Evolutionary conservation across 1,140 invertebrate genomes (phyloP).

Genomic region (Littorina saxatilis): DNA sequence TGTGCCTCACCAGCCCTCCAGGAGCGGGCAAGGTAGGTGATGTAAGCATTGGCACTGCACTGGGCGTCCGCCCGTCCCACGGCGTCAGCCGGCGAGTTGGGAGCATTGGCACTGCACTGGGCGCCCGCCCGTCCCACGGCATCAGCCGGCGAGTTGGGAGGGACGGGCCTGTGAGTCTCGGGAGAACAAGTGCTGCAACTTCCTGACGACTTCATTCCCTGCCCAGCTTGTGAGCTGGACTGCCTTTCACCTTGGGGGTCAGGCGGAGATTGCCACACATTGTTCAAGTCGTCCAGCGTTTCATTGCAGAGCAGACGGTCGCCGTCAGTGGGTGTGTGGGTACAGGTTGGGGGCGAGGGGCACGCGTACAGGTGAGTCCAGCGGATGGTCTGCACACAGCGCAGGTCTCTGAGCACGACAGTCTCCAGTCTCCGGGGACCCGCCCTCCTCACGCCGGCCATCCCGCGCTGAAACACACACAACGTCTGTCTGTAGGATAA

Average conservation of each 20-base stretch:
- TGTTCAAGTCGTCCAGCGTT: conserved; percentile 18
- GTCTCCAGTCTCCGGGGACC: no score
- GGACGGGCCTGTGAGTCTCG: not conserved
- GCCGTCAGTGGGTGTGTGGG: not conserved
- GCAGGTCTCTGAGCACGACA: no score
- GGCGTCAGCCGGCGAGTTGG: conserved; percentile 5
- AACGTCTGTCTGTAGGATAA: no score
- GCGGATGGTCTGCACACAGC: no score
- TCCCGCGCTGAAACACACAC: no score
- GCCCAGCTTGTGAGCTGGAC: not conserved
- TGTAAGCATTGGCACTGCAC: conserved; percentile 2
- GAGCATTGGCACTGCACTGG: conserved; percentile 1
- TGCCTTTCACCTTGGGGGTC: not conserved
- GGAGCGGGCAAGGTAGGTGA: not conserved
- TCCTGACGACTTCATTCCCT: no score
- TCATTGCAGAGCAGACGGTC: conserved; percentile 20
- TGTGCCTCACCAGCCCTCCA: not conserved
- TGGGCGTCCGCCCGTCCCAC: no score
- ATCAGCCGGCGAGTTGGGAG: conserved; percentile 7
- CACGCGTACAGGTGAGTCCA: no score
- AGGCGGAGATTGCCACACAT: not conserved
- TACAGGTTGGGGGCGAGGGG: conserved; percentile 98
- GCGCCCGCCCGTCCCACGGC: no score
- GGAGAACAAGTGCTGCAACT: not conserved
- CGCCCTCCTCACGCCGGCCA: no score